A percentile compares a stretch with the other conserved stretches of the same genome.
Evolutionary conservation across 2,113 vertebrate genomes (phyloP).

Genomic region (Melanocharis versteri): DNA sequence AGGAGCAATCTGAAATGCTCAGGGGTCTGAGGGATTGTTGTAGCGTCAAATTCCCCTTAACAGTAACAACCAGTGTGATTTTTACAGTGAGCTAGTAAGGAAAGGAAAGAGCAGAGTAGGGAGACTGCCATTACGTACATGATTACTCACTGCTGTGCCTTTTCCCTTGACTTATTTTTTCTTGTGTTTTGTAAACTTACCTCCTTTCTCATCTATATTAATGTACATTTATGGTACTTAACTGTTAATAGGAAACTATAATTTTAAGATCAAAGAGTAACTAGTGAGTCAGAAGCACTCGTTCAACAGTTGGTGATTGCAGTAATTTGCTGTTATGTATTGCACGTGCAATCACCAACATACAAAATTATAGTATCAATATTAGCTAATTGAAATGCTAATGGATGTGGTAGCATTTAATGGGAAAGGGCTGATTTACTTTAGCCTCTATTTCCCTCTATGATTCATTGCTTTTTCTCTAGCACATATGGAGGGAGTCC

Average conservation of each 20-base stretch:
- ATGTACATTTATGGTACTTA: not conserved
- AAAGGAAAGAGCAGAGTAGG: not conserved
- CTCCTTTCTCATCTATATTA: not conserved
- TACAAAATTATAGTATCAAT: not conserved
- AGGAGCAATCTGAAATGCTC: not conserved
- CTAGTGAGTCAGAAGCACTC: not conserved
- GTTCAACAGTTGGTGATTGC: not conserved
- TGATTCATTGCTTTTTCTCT: not conserved
- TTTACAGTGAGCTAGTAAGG: not conserved
- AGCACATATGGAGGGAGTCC: not conserved
- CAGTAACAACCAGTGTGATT: not conserved
- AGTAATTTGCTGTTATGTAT: conserved; percentile 19
- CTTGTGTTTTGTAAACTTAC: not conserved
- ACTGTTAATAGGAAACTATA: not conserved
- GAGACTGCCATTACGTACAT: not conserved
- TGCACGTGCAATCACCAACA: not conserved
- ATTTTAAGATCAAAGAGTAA: not conserved
- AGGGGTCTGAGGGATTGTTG: not conserved
- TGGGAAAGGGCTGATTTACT: not conserved
- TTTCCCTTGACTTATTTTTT: not conserved
- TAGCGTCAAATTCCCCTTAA: not conserved
- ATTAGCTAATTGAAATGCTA: not conserved
- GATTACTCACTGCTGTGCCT: not conserved
- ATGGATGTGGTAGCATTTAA: not conserved
- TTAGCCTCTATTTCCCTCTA: not conserved